Conservation (phyloP, 53 echinoderm and acorn worm species). For the Luidia sarsii region DNA sequence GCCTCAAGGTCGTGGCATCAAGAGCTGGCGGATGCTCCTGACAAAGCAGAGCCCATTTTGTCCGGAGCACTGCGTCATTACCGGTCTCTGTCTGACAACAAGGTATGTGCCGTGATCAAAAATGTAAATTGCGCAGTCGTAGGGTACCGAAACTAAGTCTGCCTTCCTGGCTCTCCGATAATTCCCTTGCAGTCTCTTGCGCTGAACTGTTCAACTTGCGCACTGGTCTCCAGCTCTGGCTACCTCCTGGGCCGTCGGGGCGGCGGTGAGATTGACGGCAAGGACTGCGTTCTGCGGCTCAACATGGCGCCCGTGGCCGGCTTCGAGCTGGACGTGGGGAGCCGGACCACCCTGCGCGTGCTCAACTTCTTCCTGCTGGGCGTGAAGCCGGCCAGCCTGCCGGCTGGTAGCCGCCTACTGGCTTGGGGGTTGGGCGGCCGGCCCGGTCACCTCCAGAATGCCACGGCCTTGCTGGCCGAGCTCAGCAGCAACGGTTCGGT, state of each 20-base stretch:
- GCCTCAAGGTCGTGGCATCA: too few relatives aligned
- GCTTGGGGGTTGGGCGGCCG: slow-evolving; percentile 19
- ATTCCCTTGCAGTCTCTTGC: slow-evolving; percentile 62
- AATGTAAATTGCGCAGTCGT: too few relatives aligned
- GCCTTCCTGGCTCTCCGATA: too few relatives aligned
- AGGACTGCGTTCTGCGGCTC: slow-evolving; percentile 74
- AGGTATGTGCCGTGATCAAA: too few relatives aligned
- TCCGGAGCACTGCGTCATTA: too few relatives aligned
- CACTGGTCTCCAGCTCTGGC: slow-evolving; percentile 78
- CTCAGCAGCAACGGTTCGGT: neutral
- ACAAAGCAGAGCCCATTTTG: too few relatives aligned
- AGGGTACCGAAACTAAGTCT: too few relatives aligned
- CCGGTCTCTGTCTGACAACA: too few relatives aligned
- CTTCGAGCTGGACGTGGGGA: slow-evolving; percentile 74
- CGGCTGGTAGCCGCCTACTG: neutral
- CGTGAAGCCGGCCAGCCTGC: slow-evolving; percentile 1
- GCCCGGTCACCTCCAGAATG: neutral
- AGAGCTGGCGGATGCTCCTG: too few relatives aligned
- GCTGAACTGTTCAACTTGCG: slow-evolving; percentile 65
- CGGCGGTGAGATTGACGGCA: slow-evolving; percentile 65
- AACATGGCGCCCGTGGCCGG: slow-evolving; percentile 80
- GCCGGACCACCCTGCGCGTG: slow-evolving; percentile 64
- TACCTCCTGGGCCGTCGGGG: slow-evolving; percentile 60
- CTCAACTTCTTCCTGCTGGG: slow-evolving; percentile 46
- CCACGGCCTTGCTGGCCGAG: neutral